Evolutionary conservation across 2,797 vertebrate species (phyloP).

Genomic region (Acanthis flammea): DNA sequence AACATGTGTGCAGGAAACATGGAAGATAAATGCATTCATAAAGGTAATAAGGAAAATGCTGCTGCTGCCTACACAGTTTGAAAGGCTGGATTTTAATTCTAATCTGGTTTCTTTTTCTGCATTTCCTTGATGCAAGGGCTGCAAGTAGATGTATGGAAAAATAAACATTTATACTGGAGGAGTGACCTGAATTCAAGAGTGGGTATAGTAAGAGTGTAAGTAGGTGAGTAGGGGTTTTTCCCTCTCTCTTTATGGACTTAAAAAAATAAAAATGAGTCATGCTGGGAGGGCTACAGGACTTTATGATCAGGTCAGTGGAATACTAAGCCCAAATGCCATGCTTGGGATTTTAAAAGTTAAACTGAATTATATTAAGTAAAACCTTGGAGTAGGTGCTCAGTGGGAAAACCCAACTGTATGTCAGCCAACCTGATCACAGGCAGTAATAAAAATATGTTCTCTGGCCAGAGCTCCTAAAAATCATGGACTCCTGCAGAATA

Average conservation of each 20-base stretch:
- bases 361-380: not conserved
- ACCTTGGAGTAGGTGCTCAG: not conserved
- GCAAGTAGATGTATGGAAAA: not conserved
- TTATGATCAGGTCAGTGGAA: not conserved
- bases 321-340: not conserved
- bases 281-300: not conserved
- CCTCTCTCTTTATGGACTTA: not conserved
- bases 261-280: not conserved
- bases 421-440: not conserved
- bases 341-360: not conserved
- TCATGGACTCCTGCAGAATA: not conserved
- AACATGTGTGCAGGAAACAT: not conserved
- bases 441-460: not conserved
- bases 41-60: not conserved
- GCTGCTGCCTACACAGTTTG: not conserved
- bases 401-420: not conserved
- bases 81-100: not conserved
- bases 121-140: not conserved
- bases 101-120: not conserved
- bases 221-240: not conserved
- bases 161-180: accelerated
- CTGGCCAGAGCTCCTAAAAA: not conserved
- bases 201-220: not conserved
- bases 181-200: not conserved
- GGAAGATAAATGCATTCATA: not conserved